These are phyloP conservation scores for Accipiter cooperii DNA, from an alignment of 2,113 vertebrate genomes.

Conservation along the genomic window DNA sequence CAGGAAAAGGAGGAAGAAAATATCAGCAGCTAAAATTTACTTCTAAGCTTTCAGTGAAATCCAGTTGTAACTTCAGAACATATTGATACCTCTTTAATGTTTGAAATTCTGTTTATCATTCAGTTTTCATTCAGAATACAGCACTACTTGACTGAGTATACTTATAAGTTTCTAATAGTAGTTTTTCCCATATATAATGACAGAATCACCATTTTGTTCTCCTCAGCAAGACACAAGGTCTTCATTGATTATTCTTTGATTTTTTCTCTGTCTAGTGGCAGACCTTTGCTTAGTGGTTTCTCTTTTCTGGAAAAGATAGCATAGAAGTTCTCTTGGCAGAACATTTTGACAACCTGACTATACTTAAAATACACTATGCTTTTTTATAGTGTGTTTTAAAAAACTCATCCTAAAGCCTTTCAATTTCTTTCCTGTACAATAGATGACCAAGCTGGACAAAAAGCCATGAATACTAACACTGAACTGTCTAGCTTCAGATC, in stretches of 20 bases:
- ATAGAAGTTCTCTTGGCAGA: not conserved
- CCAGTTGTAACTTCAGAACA: not conserved
- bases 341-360: not conserved
- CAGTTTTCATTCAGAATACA: not conserved
- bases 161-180: not conserved
- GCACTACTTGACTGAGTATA: not conserved
- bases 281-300: not conserved
- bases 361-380: not conserved
- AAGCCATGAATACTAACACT: constrained; percentile 86
- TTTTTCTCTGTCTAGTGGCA: not conserved
- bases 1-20: not conserved
- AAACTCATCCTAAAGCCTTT: not conserved
- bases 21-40: not conserved
- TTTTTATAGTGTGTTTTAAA: not conserved
- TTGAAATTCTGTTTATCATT: not conserved
- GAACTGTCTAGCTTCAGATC: constrained; percentile 89
- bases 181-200: not conserved
- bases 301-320: not conserved
- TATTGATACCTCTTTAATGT: not conserved
- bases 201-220: not conserved
- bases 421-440: not conserved
- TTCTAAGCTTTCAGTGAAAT: not conserved
- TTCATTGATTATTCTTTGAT: not conserved
- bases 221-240: not conserved
- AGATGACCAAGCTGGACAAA: constrained; percentile 89